These are phyloP conservation scores for Enteromius fasciolatus DNA, from an alignment of 2,797 vertebrate genomes.

Conservation along the genomic window DNA sequence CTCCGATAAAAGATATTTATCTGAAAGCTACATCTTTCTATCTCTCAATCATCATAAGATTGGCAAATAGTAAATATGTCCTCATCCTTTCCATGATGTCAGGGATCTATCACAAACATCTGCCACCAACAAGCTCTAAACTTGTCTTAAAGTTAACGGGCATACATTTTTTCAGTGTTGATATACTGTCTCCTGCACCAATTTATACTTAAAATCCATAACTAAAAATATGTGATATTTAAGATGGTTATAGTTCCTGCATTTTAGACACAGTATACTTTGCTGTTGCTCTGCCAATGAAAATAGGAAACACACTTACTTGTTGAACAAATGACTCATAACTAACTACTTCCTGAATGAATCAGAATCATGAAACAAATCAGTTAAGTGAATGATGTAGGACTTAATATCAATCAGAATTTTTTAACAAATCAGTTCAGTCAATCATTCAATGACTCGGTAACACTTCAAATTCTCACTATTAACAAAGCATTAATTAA, in stretches of 20 bases:
- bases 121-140: background rate
- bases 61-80: conserved; percentile 26
- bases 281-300: background rate
- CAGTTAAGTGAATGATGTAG: background rate
- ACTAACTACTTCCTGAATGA: background rate
- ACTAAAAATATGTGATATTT: background rate
- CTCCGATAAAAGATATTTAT: conserved; percentile 36
- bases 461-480: background rate
- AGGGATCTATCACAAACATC: background rate
- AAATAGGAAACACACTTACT: background rate
- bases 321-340: background rate
- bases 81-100: conserved; percentile 27
- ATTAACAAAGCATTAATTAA: background rate
- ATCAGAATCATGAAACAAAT: background rate
- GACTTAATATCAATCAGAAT: background rate
- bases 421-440: background rate
- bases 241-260: background rate
- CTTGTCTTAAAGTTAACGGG: background rate
- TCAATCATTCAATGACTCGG: background rate
- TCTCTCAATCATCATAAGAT: conserved; percentile 32
- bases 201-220: background rate
- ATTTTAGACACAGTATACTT: background rate
- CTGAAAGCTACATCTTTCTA: conserved; percentile 13
- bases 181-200: background rate
- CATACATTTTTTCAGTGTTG: background rate